Conservation (phyloP, 2,113 vertebrate genomes). For the Tachysurus vachellii region DNA sequence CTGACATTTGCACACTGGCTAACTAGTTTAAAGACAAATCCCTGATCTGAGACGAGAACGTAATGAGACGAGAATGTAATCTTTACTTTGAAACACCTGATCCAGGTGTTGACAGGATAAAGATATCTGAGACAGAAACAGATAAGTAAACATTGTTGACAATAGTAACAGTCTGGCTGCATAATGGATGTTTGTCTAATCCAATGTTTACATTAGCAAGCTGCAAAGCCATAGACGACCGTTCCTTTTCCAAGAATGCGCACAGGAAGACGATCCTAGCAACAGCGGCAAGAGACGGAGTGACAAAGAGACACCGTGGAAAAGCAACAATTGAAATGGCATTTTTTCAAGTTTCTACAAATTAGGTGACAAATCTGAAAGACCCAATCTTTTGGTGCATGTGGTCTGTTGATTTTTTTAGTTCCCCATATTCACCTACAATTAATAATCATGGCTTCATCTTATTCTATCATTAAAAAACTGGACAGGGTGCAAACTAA, state of each 20-base stretch:
- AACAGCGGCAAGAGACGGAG: neutral
- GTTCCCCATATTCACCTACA: neutral
- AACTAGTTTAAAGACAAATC: constrained; percentile 23
- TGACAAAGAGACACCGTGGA: neutral
- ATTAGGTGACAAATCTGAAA: neutral
- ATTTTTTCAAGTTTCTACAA: neutral
- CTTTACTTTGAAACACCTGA: neutral
- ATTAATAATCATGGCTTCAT: neutral
- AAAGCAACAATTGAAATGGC: neutral
- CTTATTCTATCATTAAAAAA: neutral
- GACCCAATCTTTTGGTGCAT: neutral
- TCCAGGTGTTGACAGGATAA: neutral
- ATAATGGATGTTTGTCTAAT: neutral
- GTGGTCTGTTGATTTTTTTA: neutral
- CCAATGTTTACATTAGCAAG: neutral
- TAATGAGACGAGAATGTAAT: neutral
- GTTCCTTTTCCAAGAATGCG: neutral
- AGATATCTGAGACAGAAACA: neutral
- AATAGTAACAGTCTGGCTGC: neutral
- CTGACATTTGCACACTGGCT: neutral
- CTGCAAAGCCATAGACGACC: neutral
- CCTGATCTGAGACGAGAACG: neutral
- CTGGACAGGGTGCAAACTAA: no score
- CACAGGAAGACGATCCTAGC: neutral
- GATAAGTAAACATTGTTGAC: neutral